phyloP scores from a whole-genome alignment of 2,113 vertebrate species.

The Naja naja region DNA sequence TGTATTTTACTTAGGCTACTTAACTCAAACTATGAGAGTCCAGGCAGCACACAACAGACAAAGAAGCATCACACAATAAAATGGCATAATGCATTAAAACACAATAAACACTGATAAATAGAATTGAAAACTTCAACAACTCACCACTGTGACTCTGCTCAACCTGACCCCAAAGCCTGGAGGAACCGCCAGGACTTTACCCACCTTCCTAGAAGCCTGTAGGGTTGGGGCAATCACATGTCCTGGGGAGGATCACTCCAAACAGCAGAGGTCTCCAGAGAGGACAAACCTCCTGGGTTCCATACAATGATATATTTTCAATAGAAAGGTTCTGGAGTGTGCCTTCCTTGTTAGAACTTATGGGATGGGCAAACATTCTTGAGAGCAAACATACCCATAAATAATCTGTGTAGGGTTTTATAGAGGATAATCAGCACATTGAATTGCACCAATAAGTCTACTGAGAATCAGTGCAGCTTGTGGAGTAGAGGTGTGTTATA shows the following conservation, averaged over 20 bases:
- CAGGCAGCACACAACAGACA: neutral
- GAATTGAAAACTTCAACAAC: neutral
- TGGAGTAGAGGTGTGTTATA: neutral
- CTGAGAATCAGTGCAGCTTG: neutral
- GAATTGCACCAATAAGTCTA: neutral
- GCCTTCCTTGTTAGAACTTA: neutral
- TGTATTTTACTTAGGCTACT: neutral
- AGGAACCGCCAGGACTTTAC: neutral
- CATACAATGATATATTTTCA: neutral
- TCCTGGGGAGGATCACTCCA: neutral
- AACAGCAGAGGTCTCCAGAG: neutral
- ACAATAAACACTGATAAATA: neutral
- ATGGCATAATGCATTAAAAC: neutral
- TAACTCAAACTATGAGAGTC: neutral
- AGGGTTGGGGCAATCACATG: neutral
- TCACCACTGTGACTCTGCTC: neutral
- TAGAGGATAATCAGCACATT: neutral
- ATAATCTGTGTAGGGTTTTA: neutral
- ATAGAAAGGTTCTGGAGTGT: neutral
- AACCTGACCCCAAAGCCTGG: neutral
- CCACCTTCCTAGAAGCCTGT: neutral
- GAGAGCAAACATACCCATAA: neutral
- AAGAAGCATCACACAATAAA: neutral
- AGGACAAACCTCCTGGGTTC: neutral
- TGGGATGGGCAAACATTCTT: neutral